Evolutionary conservation across 2,113 vertebrate genomes (phyloP).

Genomic region (Synodontis membranacea): DNA sequence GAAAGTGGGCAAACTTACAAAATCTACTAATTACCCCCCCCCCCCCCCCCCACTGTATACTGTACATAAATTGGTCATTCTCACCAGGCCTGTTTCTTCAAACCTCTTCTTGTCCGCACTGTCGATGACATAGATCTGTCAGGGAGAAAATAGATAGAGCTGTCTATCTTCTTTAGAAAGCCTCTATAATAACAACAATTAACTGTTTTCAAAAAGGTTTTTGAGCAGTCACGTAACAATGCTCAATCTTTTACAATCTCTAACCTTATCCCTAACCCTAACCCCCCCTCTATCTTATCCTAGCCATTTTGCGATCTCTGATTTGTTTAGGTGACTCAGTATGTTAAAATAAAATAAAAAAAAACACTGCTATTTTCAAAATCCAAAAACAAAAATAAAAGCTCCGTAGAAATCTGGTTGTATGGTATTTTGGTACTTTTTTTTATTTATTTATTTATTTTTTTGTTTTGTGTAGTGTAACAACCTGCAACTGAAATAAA

Average conservation of each 20-base stretch:
- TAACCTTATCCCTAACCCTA: too few species aligned
- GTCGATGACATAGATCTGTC: slow-evolving; percentile 89
- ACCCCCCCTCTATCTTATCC: not conserved
- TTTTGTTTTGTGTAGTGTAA: not conserved
- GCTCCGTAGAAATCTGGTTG: not conserved
- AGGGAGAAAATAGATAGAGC: slow-evolving; percentile 8
- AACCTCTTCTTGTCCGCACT: slow-evolving; percentile 87
- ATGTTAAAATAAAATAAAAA: not conserved
- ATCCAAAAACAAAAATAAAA: not conserved
- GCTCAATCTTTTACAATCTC: not conserved
- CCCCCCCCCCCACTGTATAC: not conserved
- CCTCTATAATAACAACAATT: not conserved
- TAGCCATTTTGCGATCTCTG: not conserved
- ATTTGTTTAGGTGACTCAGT: not conserved
- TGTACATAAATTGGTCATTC: slow-evolving; percentile 22
- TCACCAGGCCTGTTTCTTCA: slow-evolving; percentile 86
- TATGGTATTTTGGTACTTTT: not conserved
- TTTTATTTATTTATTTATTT: too few species aligned
- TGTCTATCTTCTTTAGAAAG: not conserved
- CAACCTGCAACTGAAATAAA: not conserved
- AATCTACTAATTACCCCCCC: too few species aligned
- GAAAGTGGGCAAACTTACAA: too few species aligned
- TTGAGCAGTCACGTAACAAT: not conserved
- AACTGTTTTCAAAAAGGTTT: not conserved
- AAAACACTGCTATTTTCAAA: not conserved